These are phyloP conservation scores for Holacanthus passer DNA, from an alignment of 2,113 vertebrate species.

Conservation along the genomic window DNA sequence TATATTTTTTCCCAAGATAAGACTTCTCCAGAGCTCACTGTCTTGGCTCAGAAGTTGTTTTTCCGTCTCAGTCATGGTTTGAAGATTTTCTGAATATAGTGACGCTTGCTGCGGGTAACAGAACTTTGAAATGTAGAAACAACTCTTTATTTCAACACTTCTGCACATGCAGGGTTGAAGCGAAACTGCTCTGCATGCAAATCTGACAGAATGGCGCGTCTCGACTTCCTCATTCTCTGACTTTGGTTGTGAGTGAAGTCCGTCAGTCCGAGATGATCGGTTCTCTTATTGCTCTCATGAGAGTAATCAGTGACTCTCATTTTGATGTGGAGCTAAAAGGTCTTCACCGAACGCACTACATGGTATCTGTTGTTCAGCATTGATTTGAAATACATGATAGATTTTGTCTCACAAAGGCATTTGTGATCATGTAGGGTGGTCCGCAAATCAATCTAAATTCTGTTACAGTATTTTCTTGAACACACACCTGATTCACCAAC, in stretches of 20 bases:
- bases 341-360: background rate
- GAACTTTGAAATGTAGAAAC: constrained; percentile 67
- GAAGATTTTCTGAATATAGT: constrained; percentile 75
- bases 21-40: constrained; percentile 60
- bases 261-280: constrained; percentile 28
- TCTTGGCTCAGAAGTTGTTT: constrained; percentile 71
- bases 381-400: constrained; percentile 35
- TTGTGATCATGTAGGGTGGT: constrained; percentile 3
- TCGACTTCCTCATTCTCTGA: constrained; percentile 28
- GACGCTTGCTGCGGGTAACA: constrained; percentile 63
- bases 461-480: background rate
- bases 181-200: constrained; percentile 38
- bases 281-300: constrained; percentile 38
- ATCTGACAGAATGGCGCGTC: constrained; percentile 30
- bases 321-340: background rate
- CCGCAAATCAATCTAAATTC: constrained; percentile 13
- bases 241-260: constrained; percentile 44
- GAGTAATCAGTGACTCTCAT: background rate
- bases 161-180: constrained; percentile 54
- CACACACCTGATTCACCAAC: background rate
- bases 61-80: constrained; percentile 60
- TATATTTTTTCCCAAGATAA: constrained; percentile 56
- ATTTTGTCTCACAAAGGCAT: constrained; percentile 24
- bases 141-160: constrained; percentile 59
- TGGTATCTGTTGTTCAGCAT: background rate